These are phyloP conservation scores for Florisuga fusca DNA, from an alignment of 2,797 vertebrate species.

Conservation along the genomic window DNA sequence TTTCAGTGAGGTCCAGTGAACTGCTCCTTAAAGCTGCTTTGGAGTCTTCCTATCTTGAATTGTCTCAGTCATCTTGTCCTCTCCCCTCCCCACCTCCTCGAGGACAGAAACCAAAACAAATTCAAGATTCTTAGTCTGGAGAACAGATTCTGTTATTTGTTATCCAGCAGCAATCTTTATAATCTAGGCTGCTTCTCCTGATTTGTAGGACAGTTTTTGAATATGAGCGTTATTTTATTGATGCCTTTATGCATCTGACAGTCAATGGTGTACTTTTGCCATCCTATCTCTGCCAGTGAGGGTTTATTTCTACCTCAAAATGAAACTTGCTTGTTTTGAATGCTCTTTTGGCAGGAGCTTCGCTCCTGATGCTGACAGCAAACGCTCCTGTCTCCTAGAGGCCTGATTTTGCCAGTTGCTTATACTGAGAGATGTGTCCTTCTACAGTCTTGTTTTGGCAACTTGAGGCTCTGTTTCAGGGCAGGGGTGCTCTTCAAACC, in stretches of 20 bases:
- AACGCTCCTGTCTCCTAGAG: neutral
- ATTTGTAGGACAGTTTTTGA: neutral
- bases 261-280: neutral
- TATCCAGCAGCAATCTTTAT: neutral
- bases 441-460: neutral
- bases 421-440: fast-evolving
- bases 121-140: neutral
- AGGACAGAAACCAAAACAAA: neutral
- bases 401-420: neutral
- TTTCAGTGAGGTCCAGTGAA: neutral
- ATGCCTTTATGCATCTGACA: neutral
- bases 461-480: neutral
- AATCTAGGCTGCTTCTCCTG: neutral
- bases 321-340: neutral
- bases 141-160: neutral
- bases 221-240: neutral
- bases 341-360: neutral
- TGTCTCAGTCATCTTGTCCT: neutral
- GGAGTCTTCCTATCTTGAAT: neutral
- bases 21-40: neutral
- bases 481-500: neutral
- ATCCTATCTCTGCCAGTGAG: neutral
- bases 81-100: neutral
- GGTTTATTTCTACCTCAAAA: neutral
- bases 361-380: neutral